Evolutionary conservation across 2,113 vertebrate genomes (phyloP).

Genomic region (Boleophthalmus pectinirostris): DNA sequence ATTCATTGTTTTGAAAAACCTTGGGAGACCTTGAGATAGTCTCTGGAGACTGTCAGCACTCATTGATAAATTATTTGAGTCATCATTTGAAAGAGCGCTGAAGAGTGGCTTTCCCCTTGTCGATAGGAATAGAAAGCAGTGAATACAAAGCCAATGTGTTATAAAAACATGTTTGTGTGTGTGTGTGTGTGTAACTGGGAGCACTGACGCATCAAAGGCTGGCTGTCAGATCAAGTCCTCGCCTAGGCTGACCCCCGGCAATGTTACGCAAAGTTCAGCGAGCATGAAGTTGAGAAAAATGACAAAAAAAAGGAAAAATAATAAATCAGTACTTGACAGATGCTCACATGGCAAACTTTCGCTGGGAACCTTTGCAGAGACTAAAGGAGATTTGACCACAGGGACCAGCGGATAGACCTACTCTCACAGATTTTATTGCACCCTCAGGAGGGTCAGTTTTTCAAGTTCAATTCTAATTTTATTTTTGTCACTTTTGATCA

Average conservation of each 20-base stretch:
- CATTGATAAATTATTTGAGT: conserved; percentile 52
- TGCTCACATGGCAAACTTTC: conserved; percentile 14
- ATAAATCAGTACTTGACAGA: conserved; percentile 28
- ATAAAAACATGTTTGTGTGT: conserved; percentile 5
- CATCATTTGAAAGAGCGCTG: conserved; percentile 30
- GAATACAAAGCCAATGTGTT: conserved; percentile 6
- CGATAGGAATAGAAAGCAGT: conserved; percentile 34
- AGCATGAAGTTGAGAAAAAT: conserved; percentile 44
- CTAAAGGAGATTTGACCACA: conserved; percentile 2
- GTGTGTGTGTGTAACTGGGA: conserved; percentile 17
- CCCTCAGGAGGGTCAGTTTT: background rate
- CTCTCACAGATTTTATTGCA: background rate
- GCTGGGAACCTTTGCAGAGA: conserved; percentile 4
- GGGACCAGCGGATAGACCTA: background rate
- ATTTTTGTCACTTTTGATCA: conserved; percentile 4
- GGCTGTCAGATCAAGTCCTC: conserved; percentile 39
- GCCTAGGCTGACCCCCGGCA: conserved; percentile 37
- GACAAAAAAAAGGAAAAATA: background rate
- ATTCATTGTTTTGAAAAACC: background rate
- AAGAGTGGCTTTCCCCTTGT: conserved; percentile 15
- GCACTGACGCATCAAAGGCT: conserved; percentile 53
- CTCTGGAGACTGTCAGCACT: conserved; percentile 10
- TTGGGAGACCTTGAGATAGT: conserved; percentile 11
- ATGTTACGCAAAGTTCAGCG: conserved; percentile 37
- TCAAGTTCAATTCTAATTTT: conserved; percentile 11